Evolutionary conservation across 1,140 invertebrate genomes (phyloP), one percentile per base, ranked within the genome.

Genomic region (Drosophila seguyi): DNA sequence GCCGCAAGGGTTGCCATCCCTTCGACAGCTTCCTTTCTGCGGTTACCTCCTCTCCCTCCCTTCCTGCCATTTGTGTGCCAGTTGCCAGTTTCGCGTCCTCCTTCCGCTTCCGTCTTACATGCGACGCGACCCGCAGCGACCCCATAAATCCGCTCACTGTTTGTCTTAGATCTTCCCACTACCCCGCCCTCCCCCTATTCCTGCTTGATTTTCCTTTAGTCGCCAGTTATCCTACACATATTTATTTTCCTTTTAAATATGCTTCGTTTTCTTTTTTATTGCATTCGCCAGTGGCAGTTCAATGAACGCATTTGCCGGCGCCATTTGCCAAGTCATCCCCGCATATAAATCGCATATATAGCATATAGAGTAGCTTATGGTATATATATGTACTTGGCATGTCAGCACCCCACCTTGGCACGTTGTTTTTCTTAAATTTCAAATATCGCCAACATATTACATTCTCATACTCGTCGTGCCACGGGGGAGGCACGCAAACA

Each of bases 231-330:
- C 75, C 75, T 76, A 44, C 56, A 65, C 55, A 72, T 80, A 88
- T 88, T 78, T 87, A 78, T 84, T 78, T 87, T 77, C 63, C 59
- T 78, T 80, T 68, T 68, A 79, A 48, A 62, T 67, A 41, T 73
- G 25, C 42, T 42, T 45, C 73, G 34, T 74, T 47, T 75, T 75
- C 47, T 22, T 45, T 1, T 87, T 87, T 87, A 87, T 84, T 87
- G 80, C 84, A 87, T 74, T 74, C 75, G 71, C 85, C 85, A 58
- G 47, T 29, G 76, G 76, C 67, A 88, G 84, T 87, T 87, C 84
- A 87, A 87, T 88, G 84, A 88, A 87, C 84, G 84, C 84, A 87
- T 87, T 88, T 88, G 80, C 68, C 76, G 80, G 85, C 83, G 84
- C 83, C 83, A 83, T 88, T 83, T 88, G 80, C 75, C 71, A 69